Evolutionary conservation across 2,888 invertebrate genomes (phyloP).

Genomic region (Dynastes tityus): DNA sequence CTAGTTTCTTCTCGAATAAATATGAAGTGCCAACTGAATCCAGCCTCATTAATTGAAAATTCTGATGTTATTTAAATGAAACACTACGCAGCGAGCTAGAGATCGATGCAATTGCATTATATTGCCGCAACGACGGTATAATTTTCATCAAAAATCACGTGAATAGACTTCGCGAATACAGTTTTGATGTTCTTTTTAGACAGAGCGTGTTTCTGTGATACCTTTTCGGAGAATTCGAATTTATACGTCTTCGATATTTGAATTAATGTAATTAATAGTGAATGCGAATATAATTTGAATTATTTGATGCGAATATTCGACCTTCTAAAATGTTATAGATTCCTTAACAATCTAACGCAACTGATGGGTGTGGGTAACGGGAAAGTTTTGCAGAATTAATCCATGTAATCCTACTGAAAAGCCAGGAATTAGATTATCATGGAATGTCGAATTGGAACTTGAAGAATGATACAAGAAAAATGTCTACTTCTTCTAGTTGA

Average conservation of each 20-base stretch:
- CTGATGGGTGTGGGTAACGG: not conserved
- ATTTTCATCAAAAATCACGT: no score
- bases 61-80: no score
- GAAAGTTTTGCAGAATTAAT: conserved; percentile 3
- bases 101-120: no score
- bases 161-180: no score
- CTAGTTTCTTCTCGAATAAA: no score
- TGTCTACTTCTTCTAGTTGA: not conserved
- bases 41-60: no score
- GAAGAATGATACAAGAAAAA: not conserved
- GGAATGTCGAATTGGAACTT: not conserved
- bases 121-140: no score
- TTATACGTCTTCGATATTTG: no score
- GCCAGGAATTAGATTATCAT: not conserved
- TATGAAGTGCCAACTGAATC: no score
- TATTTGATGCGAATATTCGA: not conserved
- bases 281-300: not conserved
- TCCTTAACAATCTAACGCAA: conserved; percentile 1
- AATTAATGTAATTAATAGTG: not conserved
- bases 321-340: conserved; percentile 6
- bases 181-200: not conserved
- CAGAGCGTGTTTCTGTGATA: not conserved
- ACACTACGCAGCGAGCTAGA: no score
- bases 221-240: no score
- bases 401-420: not conserved